Conservation (phyloP, 2,113 vertebrate genomes). For the Anolis sagrei region DNA sequence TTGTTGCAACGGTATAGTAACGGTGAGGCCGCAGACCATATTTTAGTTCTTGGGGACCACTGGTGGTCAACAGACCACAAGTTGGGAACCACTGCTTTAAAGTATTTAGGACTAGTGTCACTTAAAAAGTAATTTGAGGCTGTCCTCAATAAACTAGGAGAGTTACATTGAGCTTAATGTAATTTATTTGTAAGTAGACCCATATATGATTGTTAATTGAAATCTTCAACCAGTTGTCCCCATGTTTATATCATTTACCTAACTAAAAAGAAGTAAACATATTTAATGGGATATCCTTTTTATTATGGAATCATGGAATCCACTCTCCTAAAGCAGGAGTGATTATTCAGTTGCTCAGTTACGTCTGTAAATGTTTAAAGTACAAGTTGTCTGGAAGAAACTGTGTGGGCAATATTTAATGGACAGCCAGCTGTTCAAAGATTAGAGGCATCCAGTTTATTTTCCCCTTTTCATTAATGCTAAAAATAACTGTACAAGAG, state of each 20-base stretch:
- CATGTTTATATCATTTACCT: conserved; percentile 21
- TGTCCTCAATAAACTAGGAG: too few relatives aligned
- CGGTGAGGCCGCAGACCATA: too few relatives aligned
- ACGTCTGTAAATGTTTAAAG: background rate
- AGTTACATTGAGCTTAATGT: background rate
- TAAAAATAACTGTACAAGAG: background rate
- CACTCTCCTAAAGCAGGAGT: background rate
- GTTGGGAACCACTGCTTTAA: too few relatives aligned
- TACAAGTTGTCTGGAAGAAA: background rate
- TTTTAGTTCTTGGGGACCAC: too few relatives aligned
- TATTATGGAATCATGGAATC: too few relatives aligned
- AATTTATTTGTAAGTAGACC: background rate
- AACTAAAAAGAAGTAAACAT: background rate
- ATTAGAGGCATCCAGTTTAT: background rate
- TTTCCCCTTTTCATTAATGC: conserved; percentile 5
- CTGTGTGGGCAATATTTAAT: background rate
- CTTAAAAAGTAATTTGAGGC: background rate
- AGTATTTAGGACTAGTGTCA: too few relatives aligned
- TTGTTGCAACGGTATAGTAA: too few relatives aligned
- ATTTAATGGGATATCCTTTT: background rate
- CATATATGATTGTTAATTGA: background rate
- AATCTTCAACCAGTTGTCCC: background rate
- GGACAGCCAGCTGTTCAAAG: conserved; percentile 1
- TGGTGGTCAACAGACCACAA: too few relatives aligned
- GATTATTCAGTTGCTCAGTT: background rate